Evolutionary conservation across 1,140 invertebrate species (phyloP), one percentile per base, ranked within the genome.

Genomic region (Bombus balteatus): DNA sequence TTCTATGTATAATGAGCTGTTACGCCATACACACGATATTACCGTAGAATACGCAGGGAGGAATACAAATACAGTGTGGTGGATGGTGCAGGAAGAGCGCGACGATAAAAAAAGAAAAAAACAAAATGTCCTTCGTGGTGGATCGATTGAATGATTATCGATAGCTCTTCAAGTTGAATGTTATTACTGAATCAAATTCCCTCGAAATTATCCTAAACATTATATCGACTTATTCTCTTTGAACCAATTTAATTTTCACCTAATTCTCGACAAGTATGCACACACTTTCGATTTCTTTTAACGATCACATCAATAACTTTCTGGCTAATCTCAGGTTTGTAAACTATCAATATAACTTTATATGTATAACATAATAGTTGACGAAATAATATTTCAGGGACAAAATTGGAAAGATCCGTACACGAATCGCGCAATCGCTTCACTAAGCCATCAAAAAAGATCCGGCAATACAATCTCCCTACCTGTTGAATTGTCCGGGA

Each of bases 1-100:
- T 81, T 81, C 82, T 82, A 68, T 47, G 78, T 85, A 75, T 85
- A 85, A 85, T 85, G 70, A 85, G 79, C 39, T 81, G 65, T 85
- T 85, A 85, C 79, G 84, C 78, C 84, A 80, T 53, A 81, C 47
- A 53, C 81, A 37, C 62, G 66, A 81, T 81, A 76, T 76, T 79
- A 62, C 78, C 32, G 32, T 9, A 70, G 43, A 76, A 71, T 79
- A 71, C 41, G 32, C 32, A 18, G 59, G 37, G 70, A 76, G 59
- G 72, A 75, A 68, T 65, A 79, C n/a, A 68, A 81, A 59, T 57
- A 66, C 80, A 37, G 39, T 32, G 37, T n/a, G 47, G 47, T 25
- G 32, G 70, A 85, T 41, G 39, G 37, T 62, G 53, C 68, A 85
- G 79, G 84, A 81, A 81, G 78, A 57, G 8, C 57, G 57, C 22